Evolutionary conservation across 2,113 vertebrate genomes (phyloP), one percentile per base, ranked within the genome.

Genomic region (Urocynchramus pylzowi): DNA sequence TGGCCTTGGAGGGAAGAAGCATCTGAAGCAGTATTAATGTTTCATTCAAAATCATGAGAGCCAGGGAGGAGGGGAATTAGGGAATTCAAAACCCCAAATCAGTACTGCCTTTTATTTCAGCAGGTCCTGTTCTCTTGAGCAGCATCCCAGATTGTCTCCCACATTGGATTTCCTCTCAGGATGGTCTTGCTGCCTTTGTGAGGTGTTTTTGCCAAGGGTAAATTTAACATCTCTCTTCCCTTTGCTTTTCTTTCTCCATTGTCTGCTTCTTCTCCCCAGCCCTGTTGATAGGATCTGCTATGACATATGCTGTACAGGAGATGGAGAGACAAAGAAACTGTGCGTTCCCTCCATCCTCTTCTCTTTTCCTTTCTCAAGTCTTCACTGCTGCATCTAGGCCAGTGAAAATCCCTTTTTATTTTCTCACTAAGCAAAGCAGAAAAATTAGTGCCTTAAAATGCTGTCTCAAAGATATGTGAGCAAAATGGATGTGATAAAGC

Each of bases 11-110:
- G 93, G 91, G 91, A 88, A 96, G 94, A 89, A 97, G 71, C 91
- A 90, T 96, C 87, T 95, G 91, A 97, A 96, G 94, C 91, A 90
- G 91, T 94, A 96, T 95, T 96, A 96, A 97, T 97, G 96, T 90
- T 96, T 92, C 95, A 94, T 90, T 93, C 89, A 90, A 74, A 95
- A 94, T 75, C 79, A 54, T 75, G 77, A 95, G 90, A 96, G 82
- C 80, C 42, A 45, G 92, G 60, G 94, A 95, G 73, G 67, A 93
- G 37, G 73, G 56, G 68, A 95, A 80, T 65, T 71, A 47, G 90
- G 76, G 93, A 90, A 91, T 90, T 94, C 75, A 76, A 76, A 94
- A 15, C 84, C 82, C 80, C 54, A 61, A 42, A 87, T 91, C 85
- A 54, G 76, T 49, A 73, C 63, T 82, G 86, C 71, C 42, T 85